Evolutionary conservation across 1,140 invertebrate genomes (phyloP).

Genomic region (Papilio helenus): DNA sequence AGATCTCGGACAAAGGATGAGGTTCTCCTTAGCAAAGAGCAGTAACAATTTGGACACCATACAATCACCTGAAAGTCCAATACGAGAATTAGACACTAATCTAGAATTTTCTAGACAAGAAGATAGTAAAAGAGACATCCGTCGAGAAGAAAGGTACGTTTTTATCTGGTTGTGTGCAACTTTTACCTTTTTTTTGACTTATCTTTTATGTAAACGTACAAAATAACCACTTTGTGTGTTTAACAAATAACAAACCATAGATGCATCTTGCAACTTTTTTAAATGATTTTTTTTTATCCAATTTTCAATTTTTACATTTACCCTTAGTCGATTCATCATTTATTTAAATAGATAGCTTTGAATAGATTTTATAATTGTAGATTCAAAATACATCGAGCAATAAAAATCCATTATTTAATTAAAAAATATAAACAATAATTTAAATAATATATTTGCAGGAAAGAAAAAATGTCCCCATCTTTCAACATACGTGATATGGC

Average conservation of each 20-base stretch:
- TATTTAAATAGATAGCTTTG: not conserved
- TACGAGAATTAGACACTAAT: constrained; percentile 37
- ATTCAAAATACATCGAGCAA: not conserved
- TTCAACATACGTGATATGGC: constrained; percentile 91
- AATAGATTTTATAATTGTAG: not conserved
- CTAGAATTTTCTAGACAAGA: constrained; percentile 42
- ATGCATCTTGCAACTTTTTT: constrained; percentile 6
- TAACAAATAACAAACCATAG: constrained; percentile 8
- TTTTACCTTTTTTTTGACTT: constrained; percentile 4
- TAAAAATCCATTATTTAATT: not conserved
- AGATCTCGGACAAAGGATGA: constrained; percentile 77
- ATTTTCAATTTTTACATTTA: not conserved
- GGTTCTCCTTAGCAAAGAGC: constrained; percentile 72
- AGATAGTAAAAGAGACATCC: constrained; percentile 41
- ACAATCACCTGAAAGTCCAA: constrained; percentile 63
- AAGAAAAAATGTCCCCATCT: constrained; percentile 86
- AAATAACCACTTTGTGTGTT: constrained; percentile 15
- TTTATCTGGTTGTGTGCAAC: constrained; percentile 8
- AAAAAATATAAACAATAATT: not conserved
- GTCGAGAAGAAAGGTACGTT: constrained; percentile 49
- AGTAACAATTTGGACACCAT: constrained; percentile 70
- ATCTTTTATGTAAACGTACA: not conserved
- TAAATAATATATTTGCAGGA: constrained; percentile 77
- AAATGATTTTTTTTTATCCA: not conserved
- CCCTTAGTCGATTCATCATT: not conserved